Base-by-base conservation (phyloP, 2,888 invertebrate genomes). In the Gymnocheta viridis region DNA sequence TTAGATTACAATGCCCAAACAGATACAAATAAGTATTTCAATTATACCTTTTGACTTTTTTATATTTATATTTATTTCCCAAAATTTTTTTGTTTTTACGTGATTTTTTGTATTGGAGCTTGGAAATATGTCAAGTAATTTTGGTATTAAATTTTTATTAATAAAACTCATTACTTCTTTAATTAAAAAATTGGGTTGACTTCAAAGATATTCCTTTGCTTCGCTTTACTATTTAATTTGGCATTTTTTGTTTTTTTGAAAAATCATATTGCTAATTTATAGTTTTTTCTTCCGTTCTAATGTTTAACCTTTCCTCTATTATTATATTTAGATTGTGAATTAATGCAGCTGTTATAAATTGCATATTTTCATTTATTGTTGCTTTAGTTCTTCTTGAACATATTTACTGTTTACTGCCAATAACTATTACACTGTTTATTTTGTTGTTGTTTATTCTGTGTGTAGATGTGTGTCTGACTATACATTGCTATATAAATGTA, bases 341-440 rank as follows among this genome's bases (percentile, higher is more conserved):
- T 67, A 83, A 76, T 83, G 83, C 83, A 83, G 83, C 83, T 83
- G 83, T 44, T 83, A 70, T 83, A 83, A 83, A 80, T 83, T 83
- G 80, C 64, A 80, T 66, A 54, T 70, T 79, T 70, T 54, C 35
- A 29, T 70, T 74, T 72, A 58, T 58, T 70, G 47, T 41, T 62
- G 44, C 72, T 78, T 14, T 44, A 19, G 49, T 12, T 51, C 38
- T 54, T 70, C 29, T 41, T 32, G 24, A 27, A 64, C 27, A 64
- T 19, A 62, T 54, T 32, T 41, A 64, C 51, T 66, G 49, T 73
- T 82, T 69, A 67, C 74, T 82, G 74, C 62, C 82, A 82, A 79
- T 79, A 82, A 74, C 73, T 74, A 74, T 79, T 82, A 82, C 56
- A 80, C 49, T 70, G 49, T 64, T 79, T 79, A 64, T 79, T 72